Evolutionary conservation across 2,888 invertebrate species (phyloP).

Genomic region (Oscheius sp.): DNA sequence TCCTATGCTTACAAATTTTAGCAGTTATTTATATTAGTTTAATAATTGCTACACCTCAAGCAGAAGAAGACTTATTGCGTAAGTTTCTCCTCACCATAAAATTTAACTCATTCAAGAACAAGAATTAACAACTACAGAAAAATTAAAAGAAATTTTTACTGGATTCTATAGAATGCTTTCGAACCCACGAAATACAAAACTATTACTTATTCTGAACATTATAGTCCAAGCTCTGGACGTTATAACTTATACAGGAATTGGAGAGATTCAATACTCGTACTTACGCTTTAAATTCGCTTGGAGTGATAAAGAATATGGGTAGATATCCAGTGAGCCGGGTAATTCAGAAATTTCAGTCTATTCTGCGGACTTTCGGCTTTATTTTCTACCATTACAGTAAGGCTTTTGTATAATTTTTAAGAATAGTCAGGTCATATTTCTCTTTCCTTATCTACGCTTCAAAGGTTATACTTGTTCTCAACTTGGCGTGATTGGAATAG

Average conservation of each 20-base stretch:
- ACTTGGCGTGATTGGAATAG: slow-evolving; percentile 68
- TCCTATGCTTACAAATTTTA: slow-evolving; percentile 60
- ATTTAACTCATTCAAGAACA: too few species aligned
- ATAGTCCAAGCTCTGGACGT: too few species aligned
- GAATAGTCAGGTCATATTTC: slow-evolving; percentile 41
- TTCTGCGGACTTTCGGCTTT: not conserved
- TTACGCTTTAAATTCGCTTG: slow-evolving; percentile 60
- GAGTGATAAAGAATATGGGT: slow-evolving; percentile 66
- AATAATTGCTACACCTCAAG: not conserved
- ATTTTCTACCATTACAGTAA: not conserved
- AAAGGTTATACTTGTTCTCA: slow-evolving; percentile 65
- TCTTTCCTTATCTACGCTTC: slow-evolving; percentile 60
- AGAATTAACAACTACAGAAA: too few species aligned
- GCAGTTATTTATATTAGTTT: slow-evolving; percentile 65
- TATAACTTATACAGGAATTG: slow-evolving; percentile 32
- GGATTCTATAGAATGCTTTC: too few species aligned
- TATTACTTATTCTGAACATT: too few species aligned
- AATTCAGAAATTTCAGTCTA: not conserved
- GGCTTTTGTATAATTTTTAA: not conserved
- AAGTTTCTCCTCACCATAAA: too few species aligned
- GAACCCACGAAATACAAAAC: too few species aligned
- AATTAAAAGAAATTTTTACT: too few species aligned
- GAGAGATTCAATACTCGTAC: slow-evolving; percentile 65
- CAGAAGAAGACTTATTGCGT: too few species aligned
- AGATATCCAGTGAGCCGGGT: slow-evolving; percentile 59